These are phyloP conservation scores for Phrynosoma platyrhinos DNA, from an alignment of 2,113 vertebrate species.

Conservation along the genomic window DNA sequence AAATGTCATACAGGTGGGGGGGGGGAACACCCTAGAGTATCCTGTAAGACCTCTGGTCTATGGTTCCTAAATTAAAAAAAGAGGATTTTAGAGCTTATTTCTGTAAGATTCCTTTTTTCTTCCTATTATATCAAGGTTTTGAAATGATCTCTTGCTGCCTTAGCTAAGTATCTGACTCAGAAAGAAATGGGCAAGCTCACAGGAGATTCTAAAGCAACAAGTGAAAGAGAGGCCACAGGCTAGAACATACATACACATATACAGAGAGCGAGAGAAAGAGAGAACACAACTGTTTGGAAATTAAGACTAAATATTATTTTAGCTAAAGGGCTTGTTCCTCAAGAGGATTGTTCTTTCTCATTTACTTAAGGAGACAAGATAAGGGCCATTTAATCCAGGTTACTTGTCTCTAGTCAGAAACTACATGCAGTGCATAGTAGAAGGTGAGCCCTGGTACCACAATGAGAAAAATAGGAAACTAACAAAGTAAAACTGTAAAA, in stretches of 20 bases:
- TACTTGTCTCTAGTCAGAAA: too few relatives aligned
- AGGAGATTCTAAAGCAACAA: neutral
- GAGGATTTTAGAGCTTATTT: neutral
- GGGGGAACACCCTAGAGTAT: neutral
- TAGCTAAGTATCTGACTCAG: neutral
- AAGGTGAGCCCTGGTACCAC: too few relatives aligned
- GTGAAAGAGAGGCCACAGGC: neutral
- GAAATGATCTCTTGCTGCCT: neutral
- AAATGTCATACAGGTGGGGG: neutral
- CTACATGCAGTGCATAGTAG: too few relatives aligned
- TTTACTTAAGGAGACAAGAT: too few relatives aligned
- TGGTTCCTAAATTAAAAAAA: neutral
- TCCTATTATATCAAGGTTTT: accelerated
- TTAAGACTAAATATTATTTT: too few relatives aligned
- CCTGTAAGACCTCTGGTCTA: neutral
- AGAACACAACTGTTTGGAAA: too few relatives aligned
- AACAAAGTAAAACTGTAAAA: too few relatives aligned
- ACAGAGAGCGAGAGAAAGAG: too few relatives aligned
- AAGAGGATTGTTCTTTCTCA: too few relatives aligned
- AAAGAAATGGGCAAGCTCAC: accelerated
- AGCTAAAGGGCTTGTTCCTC: too few relatives aligned
- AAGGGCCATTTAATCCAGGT: too few relatives aligned
- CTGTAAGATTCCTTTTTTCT: neutral
- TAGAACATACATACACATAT: neutral
- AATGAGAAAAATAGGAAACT: too few relatives aligned